Conservation (phyloP, 64 coral and sea anemone species). For the Pocillopora damicornis region DNA sequence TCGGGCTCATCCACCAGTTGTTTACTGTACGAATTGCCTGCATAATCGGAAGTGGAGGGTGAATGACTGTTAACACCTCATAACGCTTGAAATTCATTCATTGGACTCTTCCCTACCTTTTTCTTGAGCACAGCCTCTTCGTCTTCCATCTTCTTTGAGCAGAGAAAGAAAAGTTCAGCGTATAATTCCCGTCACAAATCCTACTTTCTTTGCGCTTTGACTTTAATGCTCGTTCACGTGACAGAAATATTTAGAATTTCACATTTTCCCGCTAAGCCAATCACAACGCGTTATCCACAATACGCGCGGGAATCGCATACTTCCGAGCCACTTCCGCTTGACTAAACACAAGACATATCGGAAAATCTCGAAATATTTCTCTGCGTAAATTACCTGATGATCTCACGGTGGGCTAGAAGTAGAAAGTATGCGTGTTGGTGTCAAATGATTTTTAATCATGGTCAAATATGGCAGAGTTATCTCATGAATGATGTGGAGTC, state of each 20-base stretch:
- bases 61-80: not conserved
- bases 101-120: constrained; percentile 9
- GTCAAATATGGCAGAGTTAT: not conserved
- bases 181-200: not conserved
- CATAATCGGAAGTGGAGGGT: not conserved
- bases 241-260: constrained; percentile 45
- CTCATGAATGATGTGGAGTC: not conserved
- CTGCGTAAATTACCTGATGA: not conserved
- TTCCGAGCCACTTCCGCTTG: not conserved
- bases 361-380: constrained; percentile 30
- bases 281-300: not conserved
- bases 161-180: not conserved
- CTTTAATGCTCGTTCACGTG: not conserved
- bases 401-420: not conserved
- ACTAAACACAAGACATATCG: constrained; percentile 7
- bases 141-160: constrained; percentile 3
- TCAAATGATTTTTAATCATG: not conserved
- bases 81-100: not conserved
- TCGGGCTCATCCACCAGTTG: not conserved
- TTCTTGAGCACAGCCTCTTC: constrained; percentile 43
- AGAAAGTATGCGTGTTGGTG: not conserved
- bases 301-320: constrained; percentile 17
- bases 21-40: not conserved
- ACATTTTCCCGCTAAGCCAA: constrained; percentile 17
- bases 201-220: not conserved